Base-by-base conservation (phyloP, 2,888 invertebrate species). In the Ophion costatus region DNA sequence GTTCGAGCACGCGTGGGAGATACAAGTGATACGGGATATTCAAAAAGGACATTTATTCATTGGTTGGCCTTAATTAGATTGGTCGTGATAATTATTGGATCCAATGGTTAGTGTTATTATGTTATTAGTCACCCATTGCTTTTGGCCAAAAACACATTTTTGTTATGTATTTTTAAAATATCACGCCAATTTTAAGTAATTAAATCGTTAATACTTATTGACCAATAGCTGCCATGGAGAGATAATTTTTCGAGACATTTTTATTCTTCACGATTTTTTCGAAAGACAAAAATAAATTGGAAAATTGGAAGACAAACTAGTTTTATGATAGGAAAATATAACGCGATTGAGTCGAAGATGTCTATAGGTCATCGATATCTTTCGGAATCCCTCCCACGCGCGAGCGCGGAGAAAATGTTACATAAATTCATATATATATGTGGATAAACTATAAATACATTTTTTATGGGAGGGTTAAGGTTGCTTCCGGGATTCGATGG, bases 401-500 rank as follows among this genome's bases (percentile, higher is more conserved):
- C 14, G 11, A 17, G 51, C 51, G 17, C 14, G 51, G 11, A 51
- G 14, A 69, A 45, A 67, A 67, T 45, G 20, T 67, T 67, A 45
- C 20, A 20, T 67, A 45, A 29, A 22, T 22, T 24, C n/a, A 22
- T 51, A 38, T 67, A 38, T 67, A 67, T 67, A 4, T 45, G 45
- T 45, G 51, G 17, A 51, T 51, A 51, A 45, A 22, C 14, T 45
- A 67, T 45, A 22, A 10, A n/a, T 22, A 7, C 20, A 20, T 67
- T 45, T 66, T 66, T 66, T 38, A 38, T 42, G 45, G 9, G 11
- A 67, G 67, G 45, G 20, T 14, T 20, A 45, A 67, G 10, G 24
- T 69, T 38, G 24, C 69, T 24, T 24, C 51, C 14, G 69, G 51
- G 51, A 29, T 69, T 69, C 51, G 51, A 51, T 51, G 24, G 69